phyloP scores from a whole-genome alignment of 2,797 vertebrate genomes.

The Nothura maculosa region DNA sequence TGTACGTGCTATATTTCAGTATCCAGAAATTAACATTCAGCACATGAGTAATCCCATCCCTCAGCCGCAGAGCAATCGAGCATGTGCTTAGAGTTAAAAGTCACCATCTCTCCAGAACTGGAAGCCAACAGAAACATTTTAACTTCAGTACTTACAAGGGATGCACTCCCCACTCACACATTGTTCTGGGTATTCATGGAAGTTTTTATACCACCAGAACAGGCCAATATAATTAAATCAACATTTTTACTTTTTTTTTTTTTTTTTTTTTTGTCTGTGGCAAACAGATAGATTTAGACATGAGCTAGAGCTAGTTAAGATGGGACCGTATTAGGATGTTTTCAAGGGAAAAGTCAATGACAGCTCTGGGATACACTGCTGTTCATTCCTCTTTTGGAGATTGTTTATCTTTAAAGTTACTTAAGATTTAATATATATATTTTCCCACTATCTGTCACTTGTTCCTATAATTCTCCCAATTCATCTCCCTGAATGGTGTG shows the following conservation, averaged over 20 bases:
- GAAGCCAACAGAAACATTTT: constrained; percentile 46
- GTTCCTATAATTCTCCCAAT: constrained; percentile 4
- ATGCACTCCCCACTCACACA: background rate
- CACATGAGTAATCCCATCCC: background rate
- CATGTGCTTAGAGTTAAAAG: constrained; percentile 38
- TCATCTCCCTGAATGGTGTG: constrained; percentile 17
- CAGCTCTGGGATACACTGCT: background rate
- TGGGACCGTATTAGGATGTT: background rate
- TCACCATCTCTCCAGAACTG: background rate
- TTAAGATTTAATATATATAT: constrained; percentile 7
- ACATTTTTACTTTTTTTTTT: background rate
- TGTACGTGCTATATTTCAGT: background rate
- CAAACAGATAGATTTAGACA: background rate
- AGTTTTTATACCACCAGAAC: constrained; percentile 16
- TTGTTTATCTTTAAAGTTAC: background rate
- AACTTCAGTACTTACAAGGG: background rate
- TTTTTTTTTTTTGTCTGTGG: background rate
- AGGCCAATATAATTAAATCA: constrained; percentile 20
- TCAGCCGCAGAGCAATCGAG: background rate
- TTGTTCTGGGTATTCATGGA: constrained; percentile 8
- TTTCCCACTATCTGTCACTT: background rate
- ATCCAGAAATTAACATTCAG: constrained; percentile 12
- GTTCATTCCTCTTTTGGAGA: background rate
- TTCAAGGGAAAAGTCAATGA: background rate
- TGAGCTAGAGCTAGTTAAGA: background rate